Percentiles rank a stretch among this genome's conserved stretches.
Conservation (phyloP, 2,888 invertebrate genomes). For the Rhagonycha lutea region DNA sequence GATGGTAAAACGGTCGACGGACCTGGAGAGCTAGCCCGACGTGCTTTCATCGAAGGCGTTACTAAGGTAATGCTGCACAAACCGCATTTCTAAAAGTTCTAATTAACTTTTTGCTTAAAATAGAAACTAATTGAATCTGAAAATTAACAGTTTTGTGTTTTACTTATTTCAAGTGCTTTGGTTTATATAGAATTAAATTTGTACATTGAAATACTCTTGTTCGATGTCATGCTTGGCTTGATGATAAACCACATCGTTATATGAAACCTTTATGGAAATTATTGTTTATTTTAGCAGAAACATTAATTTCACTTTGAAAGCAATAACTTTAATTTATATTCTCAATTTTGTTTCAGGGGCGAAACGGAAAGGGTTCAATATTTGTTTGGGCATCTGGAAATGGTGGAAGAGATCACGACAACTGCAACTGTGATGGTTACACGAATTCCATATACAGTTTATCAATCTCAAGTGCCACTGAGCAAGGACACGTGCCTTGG, state of each 20-base stretch:
- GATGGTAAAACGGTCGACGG: conserved; percentile 98
- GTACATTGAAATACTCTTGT: neutral
- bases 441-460: conserved; percentile 99
- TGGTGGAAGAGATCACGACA: conserved; percentile 93
- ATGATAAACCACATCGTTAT: too few relatives aligned
- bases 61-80: conserved; percentile 71
- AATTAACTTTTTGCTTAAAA: too few relatives aligned
- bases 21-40: conserved; percentile 91
- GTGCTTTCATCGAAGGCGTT: conserved; percentile 95
- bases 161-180: too few relatives aligned
- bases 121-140: too few relatives aligned
- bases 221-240: too few relatives aligned
- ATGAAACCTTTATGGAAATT: too few relatives aligned
- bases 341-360: conserved; percentile 64
- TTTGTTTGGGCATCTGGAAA: conserved; percentile 99
- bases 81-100: neutral
- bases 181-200: neutral
- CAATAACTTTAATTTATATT: neutral
- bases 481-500: conserved; percentile 90
- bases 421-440: conserved; percentile 99
- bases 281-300: neutral
- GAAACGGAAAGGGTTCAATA: conserved; percentile 92
- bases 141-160: too few relatives aligned
- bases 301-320: neutral
- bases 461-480: conserved; percentile 93